phyloP scores from a whole-genome alignment of 1,140 invertebrate genomes.

The Pseudomyrmex cubaensis region DNA sequence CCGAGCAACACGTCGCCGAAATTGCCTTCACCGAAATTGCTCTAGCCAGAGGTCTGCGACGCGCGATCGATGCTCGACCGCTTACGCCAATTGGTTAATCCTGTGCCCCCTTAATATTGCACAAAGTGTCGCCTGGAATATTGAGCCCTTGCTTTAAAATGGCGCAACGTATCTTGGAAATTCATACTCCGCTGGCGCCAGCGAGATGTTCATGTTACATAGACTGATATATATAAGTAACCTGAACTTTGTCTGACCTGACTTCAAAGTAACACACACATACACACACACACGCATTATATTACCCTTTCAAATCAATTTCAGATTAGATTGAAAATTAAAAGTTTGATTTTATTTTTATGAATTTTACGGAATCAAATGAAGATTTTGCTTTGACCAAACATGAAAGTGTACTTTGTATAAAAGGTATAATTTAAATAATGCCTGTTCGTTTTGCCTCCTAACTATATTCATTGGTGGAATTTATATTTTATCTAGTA shows the following conservation, averaged over 20 bases:
- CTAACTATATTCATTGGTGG: not conserved
- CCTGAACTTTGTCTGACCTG: conserved; percentile 7
- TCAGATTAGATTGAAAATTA: not conserved
- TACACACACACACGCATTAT: too few relatives aligned
- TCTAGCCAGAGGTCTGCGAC: conserved; percentile 19
- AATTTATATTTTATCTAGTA: conserved; percentile 26
- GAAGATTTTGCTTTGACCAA: not conserved
- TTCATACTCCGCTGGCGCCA: not conserved
- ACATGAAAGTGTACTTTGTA: not conserved
- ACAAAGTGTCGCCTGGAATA: conserved; percentile 21
- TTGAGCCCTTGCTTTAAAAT: conserved; percentile 38
- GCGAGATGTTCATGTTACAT: conserved; percentile 35
- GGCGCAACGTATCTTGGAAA: conserved; percentile 38
- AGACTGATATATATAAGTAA: conserved; percentile 14
- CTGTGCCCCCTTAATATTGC: conserved; percentile 43
- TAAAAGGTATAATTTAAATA: not conserved
- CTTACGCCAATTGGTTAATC: conserved; percentile 58
- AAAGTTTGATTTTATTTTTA: not conserved
- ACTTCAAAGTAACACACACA: conserved; percentile 22
- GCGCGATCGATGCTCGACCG: conserved; percentile 44
- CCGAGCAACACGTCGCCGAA: conserved; percentile 55
- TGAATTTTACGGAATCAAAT: conserved; percentile 2
- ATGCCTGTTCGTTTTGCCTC: not conserved
- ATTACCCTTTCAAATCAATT: conserved; percentile 11
- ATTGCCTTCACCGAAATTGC: conserved; percentile 53